Evolutionary conservation across 2,113 vertebrate genomes (phyloP).

Genomic region (Psittacus erithacus): DNA sequence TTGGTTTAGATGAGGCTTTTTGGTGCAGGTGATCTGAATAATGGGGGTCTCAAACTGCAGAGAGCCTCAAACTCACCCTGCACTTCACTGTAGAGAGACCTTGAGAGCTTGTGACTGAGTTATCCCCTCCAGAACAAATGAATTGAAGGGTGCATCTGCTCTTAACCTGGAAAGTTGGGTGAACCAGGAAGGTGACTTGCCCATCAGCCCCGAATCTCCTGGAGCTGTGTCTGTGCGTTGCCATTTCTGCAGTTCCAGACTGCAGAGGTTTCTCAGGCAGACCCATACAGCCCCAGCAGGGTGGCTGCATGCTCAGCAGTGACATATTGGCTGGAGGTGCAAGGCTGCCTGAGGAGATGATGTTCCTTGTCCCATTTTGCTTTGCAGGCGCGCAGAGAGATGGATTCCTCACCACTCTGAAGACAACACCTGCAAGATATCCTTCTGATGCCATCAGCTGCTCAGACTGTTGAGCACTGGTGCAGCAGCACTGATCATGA

Average conservation of each 20-base stretch:
- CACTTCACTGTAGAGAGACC: background rate
- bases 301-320: background rate
- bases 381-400: slow-evolving; percentile 85
- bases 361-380: background rate
- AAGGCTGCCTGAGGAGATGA: background rate
- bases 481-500: background rate
- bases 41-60: accelerated
- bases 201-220: background rate
- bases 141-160: background rate
- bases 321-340: background rate
- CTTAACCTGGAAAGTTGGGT: background rate
- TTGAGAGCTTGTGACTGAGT: background rate
- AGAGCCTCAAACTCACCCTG: background rate
- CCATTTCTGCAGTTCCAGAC: background rate
- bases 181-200: background rate
- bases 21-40: background rate
- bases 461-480: background rate
- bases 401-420: slow-evolving; percentile 83
- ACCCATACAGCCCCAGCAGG: accelerated
- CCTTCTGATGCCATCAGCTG: slow-evolving; percentile 74
- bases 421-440: slow-evolving; percentile 96
- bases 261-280: background rate
- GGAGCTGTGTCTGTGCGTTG: accelerated
- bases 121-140: background rate
- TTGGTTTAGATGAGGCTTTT: background rate